phyloP scores from a whole-genome alignment of 2,888 invertebrate genomes.

The Pterostichus madidus region DNA sequence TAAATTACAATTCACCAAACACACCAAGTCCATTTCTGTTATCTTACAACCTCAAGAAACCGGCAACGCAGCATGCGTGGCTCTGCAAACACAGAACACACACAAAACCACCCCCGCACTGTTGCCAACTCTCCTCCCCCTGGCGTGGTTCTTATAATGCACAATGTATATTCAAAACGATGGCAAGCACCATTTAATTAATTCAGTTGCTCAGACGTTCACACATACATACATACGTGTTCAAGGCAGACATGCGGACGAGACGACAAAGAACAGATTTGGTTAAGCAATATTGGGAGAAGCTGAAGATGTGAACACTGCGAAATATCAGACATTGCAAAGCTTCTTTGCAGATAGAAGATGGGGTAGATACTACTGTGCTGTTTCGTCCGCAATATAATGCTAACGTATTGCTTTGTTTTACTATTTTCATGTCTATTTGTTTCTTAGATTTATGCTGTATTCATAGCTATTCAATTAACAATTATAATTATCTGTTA shows the following conservation, averaged over 20 bases:
- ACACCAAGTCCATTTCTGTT: not conserved
- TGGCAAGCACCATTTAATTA: conserved; percentile 59
- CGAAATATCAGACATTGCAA: no score
- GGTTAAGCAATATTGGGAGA: conserved; percentile 46
- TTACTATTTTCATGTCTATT: no score
- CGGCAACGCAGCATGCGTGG: not conserved
- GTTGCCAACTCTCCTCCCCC: not conserved
- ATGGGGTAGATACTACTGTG: no score
- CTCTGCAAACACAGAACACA: not conserved
- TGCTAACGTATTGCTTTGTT: no score
- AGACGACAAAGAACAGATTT: conserved; percentile 53
- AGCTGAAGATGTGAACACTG: no score
- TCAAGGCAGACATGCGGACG: not conserved
- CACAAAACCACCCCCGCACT: not conserved
- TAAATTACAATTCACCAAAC: no score
- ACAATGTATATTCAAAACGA: conserved; percentile 62
- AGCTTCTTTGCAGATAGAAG: no score
- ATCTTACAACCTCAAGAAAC: not conserved
- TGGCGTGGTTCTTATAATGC: conserved; percentile 41
- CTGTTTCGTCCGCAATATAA: no score
- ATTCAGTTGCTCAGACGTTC: conserved; percentile 37
- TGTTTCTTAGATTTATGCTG: no score
- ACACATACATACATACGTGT: not conserved
- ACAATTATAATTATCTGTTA: no score
- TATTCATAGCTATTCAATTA: no score